These are phyloP conservation scores for Ataeniobius toweri DNA, from an alignment of 2,797 vertebrate genomes.

Conservation along the genomic window DNA sequence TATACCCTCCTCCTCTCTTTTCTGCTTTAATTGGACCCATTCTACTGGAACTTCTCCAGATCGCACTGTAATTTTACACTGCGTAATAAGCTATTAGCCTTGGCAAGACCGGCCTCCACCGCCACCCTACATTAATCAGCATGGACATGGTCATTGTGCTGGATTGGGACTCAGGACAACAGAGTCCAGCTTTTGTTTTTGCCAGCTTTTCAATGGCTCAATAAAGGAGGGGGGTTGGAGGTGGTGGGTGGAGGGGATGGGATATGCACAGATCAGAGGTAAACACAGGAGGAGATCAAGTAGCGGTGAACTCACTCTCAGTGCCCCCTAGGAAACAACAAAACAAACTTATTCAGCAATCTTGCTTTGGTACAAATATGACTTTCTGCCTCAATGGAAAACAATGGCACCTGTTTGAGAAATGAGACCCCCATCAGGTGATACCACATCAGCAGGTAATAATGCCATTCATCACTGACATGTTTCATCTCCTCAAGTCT, in stretches of 20 bases:
- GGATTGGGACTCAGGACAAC: constrained; percentile 75
- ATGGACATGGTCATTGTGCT: constrained; percentile 90
- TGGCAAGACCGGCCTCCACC: constrained; percentile 77
- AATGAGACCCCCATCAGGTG: background rate
- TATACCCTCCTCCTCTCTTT: constrained; percentile 50
- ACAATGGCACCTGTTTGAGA: constrained; percentile 36
- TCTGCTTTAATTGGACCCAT: constrained; percentile 90
- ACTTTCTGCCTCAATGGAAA: constrained; percentile 56
- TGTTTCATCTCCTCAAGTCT: background rate
- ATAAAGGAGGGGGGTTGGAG: constrained; percentile 16
- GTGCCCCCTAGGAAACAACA: constrained; percentile 60
- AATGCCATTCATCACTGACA: background rate
- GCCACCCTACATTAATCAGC: constrained; percentile 87
- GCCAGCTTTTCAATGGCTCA: constrained; percentile 73
- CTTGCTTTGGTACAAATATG: constrained; percentile 77
- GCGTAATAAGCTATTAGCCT: constrained; percentile 94
- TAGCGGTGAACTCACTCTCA: constrained; percentile 57
- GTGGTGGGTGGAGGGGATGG: background rate
- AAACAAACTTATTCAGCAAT: constrained; percentile 74
- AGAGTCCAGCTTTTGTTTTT: constrained; percentile 85
- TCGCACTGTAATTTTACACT: constrained; percentile 88
- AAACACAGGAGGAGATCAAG: constrained; percentile 60
- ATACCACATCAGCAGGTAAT: background rate
- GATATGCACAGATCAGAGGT: constrained; percentile 12
- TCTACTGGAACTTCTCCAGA: constrained; percentile 81